phyloP scores from a whole-genome alignment of 53 echinoderm and acorn worm genomes.

The Holothuria leucospilota region DNA sequence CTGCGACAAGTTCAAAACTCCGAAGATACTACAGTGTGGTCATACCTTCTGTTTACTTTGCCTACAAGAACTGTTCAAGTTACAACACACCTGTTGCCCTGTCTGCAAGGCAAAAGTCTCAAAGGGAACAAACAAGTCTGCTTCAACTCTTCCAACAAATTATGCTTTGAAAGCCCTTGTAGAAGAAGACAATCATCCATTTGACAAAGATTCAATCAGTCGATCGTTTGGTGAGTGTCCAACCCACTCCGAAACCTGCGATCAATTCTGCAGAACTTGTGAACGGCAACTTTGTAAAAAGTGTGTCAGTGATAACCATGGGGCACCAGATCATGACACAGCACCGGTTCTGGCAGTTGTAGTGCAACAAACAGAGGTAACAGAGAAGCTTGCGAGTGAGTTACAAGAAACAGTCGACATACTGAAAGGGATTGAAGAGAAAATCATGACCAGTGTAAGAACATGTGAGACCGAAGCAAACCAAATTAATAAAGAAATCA shows the following conservation, averaged over 20 bases:
- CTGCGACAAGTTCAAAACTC: background rate
- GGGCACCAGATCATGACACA: background rate
- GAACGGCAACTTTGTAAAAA: slow-evolving; percentile 3
- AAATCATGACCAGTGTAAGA: background rate
- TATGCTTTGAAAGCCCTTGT: slow-evolving; percentile 9
- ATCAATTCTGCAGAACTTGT: slow-evolving; percentile 7
- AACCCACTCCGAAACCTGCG: background rate
- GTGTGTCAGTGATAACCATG: background rate
- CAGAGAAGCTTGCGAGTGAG: background rate
- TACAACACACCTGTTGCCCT: background rate
- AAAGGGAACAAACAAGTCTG: background rate
- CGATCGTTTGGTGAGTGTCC: slow-evolving; percentile 5
- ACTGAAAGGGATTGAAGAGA: background rate
- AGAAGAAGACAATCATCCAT: background rate
- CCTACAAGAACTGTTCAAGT: background rate
- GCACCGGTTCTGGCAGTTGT: background rate
- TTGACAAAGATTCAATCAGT: background rate
- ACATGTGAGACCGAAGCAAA: background rate
- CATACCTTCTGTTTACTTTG: background rate
- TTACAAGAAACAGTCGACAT: background rate
- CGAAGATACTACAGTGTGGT: slow-evolving; percentile 1
- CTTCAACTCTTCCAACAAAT: background rate
- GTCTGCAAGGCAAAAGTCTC: background rate
- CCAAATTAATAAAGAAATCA: background rate
- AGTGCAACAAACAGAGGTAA: background rate